Percentiles rank a stretch among this genome's conserved stretches.
Evolutionary conservation across 2,888 invertebrate genomes (phyloP).

Genomic region (Malachius bipustulatus): DNA sequence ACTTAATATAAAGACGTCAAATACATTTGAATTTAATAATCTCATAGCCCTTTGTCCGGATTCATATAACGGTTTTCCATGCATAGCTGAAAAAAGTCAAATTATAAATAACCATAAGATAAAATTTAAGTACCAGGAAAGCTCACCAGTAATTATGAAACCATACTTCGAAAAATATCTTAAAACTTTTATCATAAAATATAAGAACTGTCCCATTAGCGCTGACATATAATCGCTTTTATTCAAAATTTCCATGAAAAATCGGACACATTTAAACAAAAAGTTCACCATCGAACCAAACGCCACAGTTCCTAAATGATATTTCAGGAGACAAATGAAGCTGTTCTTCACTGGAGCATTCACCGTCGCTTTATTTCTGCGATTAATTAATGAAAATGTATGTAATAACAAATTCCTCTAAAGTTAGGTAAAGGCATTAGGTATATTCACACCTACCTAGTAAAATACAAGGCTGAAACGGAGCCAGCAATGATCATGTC

Average conservation of each 20-base stretch:
- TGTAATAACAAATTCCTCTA: not conserved
- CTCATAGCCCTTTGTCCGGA: slow-evolving; percentile 17
- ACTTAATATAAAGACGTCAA: not conserved
- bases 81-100: slow-evolving; percentile 14
- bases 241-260: no score
- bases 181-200: not conserved
- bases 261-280: no score
- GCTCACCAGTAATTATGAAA: no score
- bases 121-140: no score
- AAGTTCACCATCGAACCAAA: slow-evolving; percentile 23
- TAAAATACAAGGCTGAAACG: slow-evolving; percentile 55
- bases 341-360: not conserved
- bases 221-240: not conserved
- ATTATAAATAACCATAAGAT: no score
- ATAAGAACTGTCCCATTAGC: not conserved
- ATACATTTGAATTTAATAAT: slow-evolving; percentile 7
- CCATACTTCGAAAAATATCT: no score
- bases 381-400: not conserved
- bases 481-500: slow-evolving; percentile 55
- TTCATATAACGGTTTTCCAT: slow-evolving; percentile 16
- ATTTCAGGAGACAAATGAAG: slow-evolving; percentile 12
- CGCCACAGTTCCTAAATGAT: slow-evolving; percentile 19
- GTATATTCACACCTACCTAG: slow-evolving; percentile 36
- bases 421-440: not conserved
- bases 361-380: not conserved